Base-by-base conservation (phyloP, 2,888 invertebrate species). In the Gari tellinella region DNA sequence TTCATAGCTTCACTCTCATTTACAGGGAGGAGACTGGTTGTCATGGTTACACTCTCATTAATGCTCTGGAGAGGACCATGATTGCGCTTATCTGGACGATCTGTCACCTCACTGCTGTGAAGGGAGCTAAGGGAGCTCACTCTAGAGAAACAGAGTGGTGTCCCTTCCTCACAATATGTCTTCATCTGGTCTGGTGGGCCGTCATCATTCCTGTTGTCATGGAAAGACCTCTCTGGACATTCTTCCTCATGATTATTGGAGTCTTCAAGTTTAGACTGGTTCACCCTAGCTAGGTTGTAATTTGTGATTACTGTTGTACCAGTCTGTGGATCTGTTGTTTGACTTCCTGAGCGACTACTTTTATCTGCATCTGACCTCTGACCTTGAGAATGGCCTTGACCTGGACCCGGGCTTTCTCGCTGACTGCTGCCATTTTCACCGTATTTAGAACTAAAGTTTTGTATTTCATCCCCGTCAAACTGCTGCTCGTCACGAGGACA, bases 81-180 rank as follows among this genome's bases (percentile, higher is more conserved):
- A 17, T 69, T 52, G 7, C 41, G 61, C 55, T 65, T 70, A 12
- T 77, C 73, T 15, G 70, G 76, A 5, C 72, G 63, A 41, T 88
- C 89, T 8, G 77, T 72, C 15, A 86, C 87, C 31, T 90, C 89
- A 51, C 85, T 86, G 67, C 90, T 89, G 70, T 90, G 88, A 21
- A 91, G 79, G 72, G 90, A 90, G 72, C 91, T 90, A n/a, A 92
- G 84, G 23, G 92, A 91, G 63, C 91, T 90, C 1, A 88, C 89
- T 23, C 90, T 80, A 1, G 92, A 92, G 81, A 91, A 91, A 61
- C 88, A 87, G 95, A 96, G 90, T 0, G 97, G 96, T 0, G 97
- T 97, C 0, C 96, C 97, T 90, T 97, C 96, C 78, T 97, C 96
- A 86, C 96, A 96, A 90, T 97, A 97, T 88, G 95, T 95, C 5